Base-by-base conservation (phyloP, 2,113 vertebrate genomes). In the Eulemur rufifrons region DNA sequence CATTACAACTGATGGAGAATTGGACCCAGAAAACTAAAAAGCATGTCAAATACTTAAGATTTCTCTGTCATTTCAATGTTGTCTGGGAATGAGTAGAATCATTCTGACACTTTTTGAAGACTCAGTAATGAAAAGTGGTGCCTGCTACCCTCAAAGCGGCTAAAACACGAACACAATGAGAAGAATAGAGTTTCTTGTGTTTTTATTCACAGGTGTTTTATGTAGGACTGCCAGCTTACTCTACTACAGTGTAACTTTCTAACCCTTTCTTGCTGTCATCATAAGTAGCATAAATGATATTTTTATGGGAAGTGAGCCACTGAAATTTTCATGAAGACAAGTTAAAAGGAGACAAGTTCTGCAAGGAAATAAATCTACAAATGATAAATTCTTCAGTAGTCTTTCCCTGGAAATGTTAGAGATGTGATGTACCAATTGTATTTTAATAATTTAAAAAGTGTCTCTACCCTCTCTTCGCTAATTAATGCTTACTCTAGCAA, bases 241-340 rank as follows among this genome's bases (percentile, higher is more conserved):
- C 11, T 37, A n/a, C n/a, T 45, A 42, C 1, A 20, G 50, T n/a
- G 5, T 23, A 89, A 74, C 74, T 80, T 80, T 68, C 69, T 76
- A 92, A 82, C 63, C 29, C 71, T 93, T 45, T 90, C 37, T 77
- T 12, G 14, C 71, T 95, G 96, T 97, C 94, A 80, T 85, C 54
- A 39, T 92, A 82, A 94, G 74, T 61, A 73, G 69, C 83, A 82
- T 92, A 94, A 95, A 77, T 69, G 86, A 56, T 93, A 76, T 83
- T 95, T 97, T 95, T 91, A 88, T 82, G 66, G 91, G 68, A 77
- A 74, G 1, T 23, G 81, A 97, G 80, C 74, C 45, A 66, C 45
- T 94, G 76, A 96, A 90, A 95, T 93, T 95, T 95, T 97, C 92
- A 95, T 95, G 95, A 97, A 92, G 73, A 94, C 6, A 50, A 97